Percentiles rank a stretch among this genome's conserved stretches.
phyloP scores from a whole-genome alignment of 2,113 vertebrate species.

The Sus scrofa region T2T-Sscrofa CM000814.6:83989001-83989500 shows the following conservation, averaged over 20 bases:
- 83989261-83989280: constrained; percentile 16
- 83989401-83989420: neutral
- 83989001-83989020: neutral
- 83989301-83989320: neutral
- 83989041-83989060: neutral
- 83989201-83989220: neutral
- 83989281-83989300: neutral
- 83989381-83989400: neutral
- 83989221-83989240: neutral
- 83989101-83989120: neutral
- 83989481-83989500: too few relatives aligned
- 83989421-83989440: neutral
- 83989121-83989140: neutral
- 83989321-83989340: neutral
- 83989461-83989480: too few relatives aligned
- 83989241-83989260: neutral
- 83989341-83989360: neutral
- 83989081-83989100: neutral
- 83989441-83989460: neutral
- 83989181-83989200: neutral
- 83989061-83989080: neutral
- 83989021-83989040: neutral
- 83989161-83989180: neutral
- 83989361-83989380: neutral
- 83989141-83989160: neutral